Conservation (phyloP, 2,113 vertebrate genomes). For the Nanger granti region DNA sequence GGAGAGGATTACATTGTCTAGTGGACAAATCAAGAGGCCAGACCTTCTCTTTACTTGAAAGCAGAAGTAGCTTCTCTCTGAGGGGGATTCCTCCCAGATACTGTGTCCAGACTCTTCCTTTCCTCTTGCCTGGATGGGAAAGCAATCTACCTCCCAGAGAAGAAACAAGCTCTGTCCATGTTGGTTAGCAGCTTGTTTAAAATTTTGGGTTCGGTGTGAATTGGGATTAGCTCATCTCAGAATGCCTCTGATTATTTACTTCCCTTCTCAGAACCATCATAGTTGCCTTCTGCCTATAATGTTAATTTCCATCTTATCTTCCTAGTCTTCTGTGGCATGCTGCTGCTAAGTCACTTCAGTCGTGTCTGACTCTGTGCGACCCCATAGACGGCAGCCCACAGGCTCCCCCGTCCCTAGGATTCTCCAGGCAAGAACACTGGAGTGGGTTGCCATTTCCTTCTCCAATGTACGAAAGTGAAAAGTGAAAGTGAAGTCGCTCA, state of each 20-base stretch:
- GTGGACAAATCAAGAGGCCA: neutral
- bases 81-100: neutral
- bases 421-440: too few species aligned
- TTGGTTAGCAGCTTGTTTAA: neutral
- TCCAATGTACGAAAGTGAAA: too few species aligned
- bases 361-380: too few species aligned
- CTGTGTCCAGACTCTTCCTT: neutral
- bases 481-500: too few species aligned
- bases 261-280: neutral
- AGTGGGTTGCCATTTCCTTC: too few species aligned
- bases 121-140: neutral
- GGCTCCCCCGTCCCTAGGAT: too few species aligned
- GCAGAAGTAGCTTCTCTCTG: neutral
- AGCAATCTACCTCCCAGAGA: neutral
- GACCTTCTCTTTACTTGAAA: neutral
- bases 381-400: too few species aligned
- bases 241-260: neutral
- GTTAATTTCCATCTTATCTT: neutral
- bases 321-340: neutral
- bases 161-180: neutral
- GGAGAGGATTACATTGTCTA: neutral
- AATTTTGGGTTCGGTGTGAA: neutral
- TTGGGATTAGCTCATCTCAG: neutral
- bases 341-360: too few species aligned
- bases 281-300: neutral